A percentile compares a stretch with the other conserved stretches of the same genome.
These are phyloP conservation scores for Ichneumoninae sp. DNA, from an alignment of 2,888 invertebrate species.

Conservation along the genomic window DNA sequence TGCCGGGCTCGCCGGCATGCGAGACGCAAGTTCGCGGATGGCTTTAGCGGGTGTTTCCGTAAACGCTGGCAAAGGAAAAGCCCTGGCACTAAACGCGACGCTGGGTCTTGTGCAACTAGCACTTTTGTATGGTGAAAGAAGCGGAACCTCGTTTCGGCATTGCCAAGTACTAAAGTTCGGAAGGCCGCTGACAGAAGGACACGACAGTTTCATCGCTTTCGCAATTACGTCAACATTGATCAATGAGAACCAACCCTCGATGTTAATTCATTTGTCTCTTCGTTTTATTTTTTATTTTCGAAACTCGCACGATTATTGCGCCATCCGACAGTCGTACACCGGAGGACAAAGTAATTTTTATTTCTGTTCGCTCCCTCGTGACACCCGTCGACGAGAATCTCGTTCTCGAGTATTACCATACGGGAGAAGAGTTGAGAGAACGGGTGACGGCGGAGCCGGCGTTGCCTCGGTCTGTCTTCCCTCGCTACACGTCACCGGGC, in stretches of 20 bases:
- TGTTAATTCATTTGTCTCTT: not conserved
- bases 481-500: conserved; percentile 35
- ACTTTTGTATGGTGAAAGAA: no score
- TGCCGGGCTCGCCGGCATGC: not conserved
- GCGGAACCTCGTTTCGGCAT: no score
- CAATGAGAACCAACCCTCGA: no score
- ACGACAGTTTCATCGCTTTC: not conserved
- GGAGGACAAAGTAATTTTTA: conserved; percentile 46
- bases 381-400: conserved; percentile 60
- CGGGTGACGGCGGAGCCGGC: not conserved
- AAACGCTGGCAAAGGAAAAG: no score
- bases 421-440: conserved; percentile 32
- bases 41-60: no score
- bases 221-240: no score
- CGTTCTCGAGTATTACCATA: conserved; percentile 49
- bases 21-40: not conserved
- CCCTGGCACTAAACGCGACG: no score
- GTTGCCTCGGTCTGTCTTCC: conserved; percentile 30
- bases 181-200: not conserved
- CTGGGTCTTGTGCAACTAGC: no score
- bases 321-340: not conserved
- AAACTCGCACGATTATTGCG: not conserved
- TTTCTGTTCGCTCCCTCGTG: conserved; percentile 42
- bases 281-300: not conserved
- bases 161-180: no score